Conservation (phyloP, 53 echinoderm and acorn worm species). For the Echinometra lucunter region DNA sequence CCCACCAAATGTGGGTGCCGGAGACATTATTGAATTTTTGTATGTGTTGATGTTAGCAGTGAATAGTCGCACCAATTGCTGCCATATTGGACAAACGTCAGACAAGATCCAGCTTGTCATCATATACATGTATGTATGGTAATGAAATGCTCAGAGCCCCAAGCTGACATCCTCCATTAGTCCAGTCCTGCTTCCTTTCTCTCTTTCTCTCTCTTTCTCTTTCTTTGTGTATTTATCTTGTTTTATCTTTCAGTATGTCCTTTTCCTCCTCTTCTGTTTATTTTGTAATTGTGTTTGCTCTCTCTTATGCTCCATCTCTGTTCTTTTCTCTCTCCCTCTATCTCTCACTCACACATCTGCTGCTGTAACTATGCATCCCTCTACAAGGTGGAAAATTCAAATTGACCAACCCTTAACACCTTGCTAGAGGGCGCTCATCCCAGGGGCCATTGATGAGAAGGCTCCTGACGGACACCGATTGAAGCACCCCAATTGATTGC, state of each 20-base stretch:
- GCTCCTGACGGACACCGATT: conserved; percentile 36
- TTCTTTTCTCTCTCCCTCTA: neutral
- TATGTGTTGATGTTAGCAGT: neutral
- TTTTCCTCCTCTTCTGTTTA: neutral
- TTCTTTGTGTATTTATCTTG: neutral
- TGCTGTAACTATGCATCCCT: neutral
- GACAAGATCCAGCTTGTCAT: neutral
- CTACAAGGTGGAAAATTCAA: neutral
- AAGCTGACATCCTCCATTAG: neutral
- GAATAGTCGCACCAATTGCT: neutral
- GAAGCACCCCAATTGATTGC: conserved; percentile 29
- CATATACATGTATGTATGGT: neutral
- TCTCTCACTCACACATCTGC: neutral
- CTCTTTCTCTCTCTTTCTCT: neutral
- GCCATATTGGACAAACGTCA: neutral
- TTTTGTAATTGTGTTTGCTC: neutral
- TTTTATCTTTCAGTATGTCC: neutral
- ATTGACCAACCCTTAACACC: conserved; percentile 25
- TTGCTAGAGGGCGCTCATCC: conserved; percentile 9
- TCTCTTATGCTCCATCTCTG: neutral
- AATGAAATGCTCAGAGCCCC: neutral
- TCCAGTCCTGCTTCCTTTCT: neutral
- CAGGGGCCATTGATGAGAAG: neutral
- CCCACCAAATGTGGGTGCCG: no score
- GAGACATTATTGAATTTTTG: no score